Evolutionary conservation across 2,797 vertebrate species (phyloP), one percentile per base, ranked within the genome.

Genomic region (Rhinogobio ventralis): DNA sequence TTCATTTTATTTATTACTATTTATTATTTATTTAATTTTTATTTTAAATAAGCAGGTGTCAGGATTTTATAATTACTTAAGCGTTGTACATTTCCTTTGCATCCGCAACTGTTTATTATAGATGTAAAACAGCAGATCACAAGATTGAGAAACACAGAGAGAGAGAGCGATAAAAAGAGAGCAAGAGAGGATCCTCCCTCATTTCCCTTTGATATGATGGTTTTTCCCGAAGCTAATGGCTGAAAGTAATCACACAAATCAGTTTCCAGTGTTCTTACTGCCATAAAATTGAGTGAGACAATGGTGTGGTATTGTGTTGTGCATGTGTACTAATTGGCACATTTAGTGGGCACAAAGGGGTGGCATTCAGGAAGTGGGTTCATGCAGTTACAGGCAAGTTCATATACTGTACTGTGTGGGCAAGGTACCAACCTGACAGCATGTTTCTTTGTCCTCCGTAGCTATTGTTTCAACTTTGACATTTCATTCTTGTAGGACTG

Each of bases 181-280:
- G 72, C 15, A 30, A 86, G 55, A 42, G n/a, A 53, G 30, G 42
- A 42, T 66, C 45, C n/a, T 85, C 75, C 68, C 9, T 72, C 45
- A 36, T 57, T 82, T 85, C 66, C 64, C 67, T 66, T 76, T 79
- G 33, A 76, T 85, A 60, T 75, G 36, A 87, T 85, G 55, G 39
- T 87, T 88, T 88, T 86, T 90, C 88, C 87, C 86, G 86, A 88
- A 90, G 91, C 91, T 95, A 95, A 95, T 94, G 91, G 94, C 90
- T 81, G 91, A 94, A 93, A 96, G 94, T 94, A 95, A 94, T 94
- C 94, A 93, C 90, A 90, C 91, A 89, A 93, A 93, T 92, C 78
- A 7, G 73, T 84, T 86, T 79, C 83, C 88, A 81, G 62, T 85
- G 71, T 83, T 87, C 57, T 72, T 66, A 23, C 67, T 78, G 49